phyloP scores from a whole-genome alignment of 1,140 invertebrate species.

The Drosophila neocordata region DNA sequence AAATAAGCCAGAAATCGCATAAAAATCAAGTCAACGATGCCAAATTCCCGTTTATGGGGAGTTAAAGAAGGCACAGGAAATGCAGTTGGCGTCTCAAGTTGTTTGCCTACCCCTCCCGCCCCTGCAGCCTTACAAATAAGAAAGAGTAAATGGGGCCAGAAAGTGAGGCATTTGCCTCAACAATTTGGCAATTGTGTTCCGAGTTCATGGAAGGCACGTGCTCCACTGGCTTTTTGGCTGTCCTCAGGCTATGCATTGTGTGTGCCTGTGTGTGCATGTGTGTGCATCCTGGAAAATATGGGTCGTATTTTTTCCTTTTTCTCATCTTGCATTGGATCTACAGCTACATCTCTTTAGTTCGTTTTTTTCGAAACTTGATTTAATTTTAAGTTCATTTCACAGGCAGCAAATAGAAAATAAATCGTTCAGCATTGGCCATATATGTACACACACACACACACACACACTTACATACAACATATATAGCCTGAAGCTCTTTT shows the following conservation, averaged over 20 bases:
- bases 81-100: slow-evolving; percentile 37
- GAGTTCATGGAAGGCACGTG: slow-evolving; percentile 55
- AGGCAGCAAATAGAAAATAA: slow-evolving; percentile 66
- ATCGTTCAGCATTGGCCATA: slow-evolving; percentile 42
- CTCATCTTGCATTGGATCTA: neutral
- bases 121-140: too few relatives aligned
- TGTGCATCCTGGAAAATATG: slow-evolving; percentile 48
- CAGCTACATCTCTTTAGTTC: slow-evolving; percentile 20
- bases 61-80: slow-evolving; percentile 17
- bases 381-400: slow-evolving; percentile 72
- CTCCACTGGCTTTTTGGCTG: slow-evolving; percentile 25
- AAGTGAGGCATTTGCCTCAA: neutral
- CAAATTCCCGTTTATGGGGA: slow-evolving; percentile 5
- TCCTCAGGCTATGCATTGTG: slow-evolving; percentile 24
- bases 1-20: slow-evolving; percentile 76
- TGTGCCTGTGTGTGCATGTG: neutral
- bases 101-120: slow-evolving; percentile 47
- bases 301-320: slow-evolving; percentile 59
- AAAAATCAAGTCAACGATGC: slow-evolving; percentile 64
- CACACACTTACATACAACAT: slow-evolving; percentile 19
- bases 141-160: neutral
- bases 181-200: slow-evolving; percentile 25
- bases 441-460: neutral
- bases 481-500: slow-evolving; percentile 33
- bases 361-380: slow-evolving; percentile 45